Evolutionary conservation across 2,797 vertebrate species (phyloP).

Genomic region (Oceanodroma leucorhoa): DNA sequence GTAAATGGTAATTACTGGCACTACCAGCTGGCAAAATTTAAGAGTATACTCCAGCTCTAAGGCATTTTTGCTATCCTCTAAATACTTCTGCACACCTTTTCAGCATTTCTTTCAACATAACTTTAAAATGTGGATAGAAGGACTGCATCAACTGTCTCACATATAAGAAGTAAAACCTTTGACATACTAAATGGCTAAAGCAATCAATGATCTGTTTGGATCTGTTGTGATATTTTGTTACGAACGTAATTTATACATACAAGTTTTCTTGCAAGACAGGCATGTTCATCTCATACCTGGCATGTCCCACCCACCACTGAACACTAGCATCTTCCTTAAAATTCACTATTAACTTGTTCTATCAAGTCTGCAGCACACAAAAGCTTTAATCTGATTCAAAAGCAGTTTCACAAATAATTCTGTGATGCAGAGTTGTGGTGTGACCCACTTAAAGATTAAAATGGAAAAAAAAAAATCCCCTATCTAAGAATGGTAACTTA

Average conservation of each 20-base stretch:
- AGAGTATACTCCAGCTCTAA: not conserved
- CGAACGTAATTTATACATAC: accelerated
- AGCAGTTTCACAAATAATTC: not conserved
- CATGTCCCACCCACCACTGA: not conserved
- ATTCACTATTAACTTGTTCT: not conserved
- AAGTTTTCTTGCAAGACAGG: not conserved
- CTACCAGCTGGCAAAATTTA: not conserved
- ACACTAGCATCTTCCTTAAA: not conserved
- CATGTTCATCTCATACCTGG: not conserved
- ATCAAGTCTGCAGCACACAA: not conserved
- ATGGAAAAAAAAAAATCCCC: not conserved
- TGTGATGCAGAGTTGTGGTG: not conserved
- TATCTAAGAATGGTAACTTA: not conserved
- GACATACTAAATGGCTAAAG: not conserved
- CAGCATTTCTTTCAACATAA: not conserved
- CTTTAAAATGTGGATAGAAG: not conserved
- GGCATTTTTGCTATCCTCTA: not conserved
- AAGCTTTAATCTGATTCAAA: not conserved
- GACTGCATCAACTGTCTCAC: not conserved
- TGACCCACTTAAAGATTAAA: not conserved
- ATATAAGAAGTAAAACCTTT: not conserved
- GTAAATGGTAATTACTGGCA: not conserved
- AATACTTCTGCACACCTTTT: not conserved
- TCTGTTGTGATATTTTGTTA: not conserved
- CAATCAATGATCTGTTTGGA: not conserved